Conservation (phyloP, 1,140 invertebrate genomes). For the Leptestheria dahalacensis region DNA sequence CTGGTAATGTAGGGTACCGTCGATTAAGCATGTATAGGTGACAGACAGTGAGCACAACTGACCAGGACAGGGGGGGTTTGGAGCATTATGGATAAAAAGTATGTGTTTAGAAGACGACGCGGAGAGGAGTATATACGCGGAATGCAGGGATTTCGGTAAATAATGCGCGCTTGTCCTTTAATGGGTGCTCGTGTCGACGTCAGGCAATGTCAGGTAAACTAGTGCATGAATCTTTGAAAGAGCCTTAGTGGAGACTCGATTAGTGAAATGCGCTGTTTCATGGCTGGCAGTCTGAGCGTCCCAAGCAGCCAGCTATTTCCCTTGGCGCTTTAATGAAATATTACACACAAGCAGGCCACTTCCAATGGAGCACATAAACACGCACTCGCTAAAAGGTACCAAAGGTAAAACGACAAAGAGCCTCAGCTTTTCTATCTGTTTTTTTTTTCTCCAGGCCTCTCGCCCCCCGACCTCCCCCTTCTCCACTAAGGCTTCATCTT, state of each 20-base stretch:
- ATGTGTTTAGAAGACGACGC: too few species aligned
- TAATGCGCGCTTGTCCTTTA: not conserved
- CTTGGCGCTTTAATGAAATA: not conserved
- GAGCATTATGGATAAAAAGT: too few species aligned
- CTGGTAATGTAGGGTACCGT: too few species aligned
- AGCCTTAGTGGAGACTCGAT: not conserved
- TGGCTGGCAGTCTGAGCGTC: not conserved
- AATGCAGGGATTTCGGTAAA: not conserved
- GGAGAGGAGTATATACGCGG: not conserved
- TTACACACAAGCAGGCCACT: not conserved
- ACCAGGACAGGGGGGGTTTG: too few species aligned
- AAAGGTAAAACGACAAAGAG: not conserved
- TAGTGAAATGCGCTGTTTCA: not conserved
- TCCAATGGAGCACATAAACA: not conserved
- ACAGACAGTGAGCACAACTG: too few species aligned
- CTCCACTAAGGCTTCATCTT: not conserved
- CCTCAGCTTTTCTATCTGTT: not conserved
- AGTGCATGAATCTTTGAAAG: not conserved
- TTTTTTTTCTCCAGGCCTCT: too few species aligned
- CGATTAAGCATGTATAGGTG: too few species aligned
- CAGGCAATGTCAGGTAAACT: not conserved
- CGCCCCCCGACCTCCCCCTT: too few species aligned
- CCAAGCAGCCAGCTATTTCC: not conserved
- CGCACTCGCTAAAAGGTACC: not conserved
- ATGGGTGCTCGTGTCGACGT: not conserved